phyloP scores from a whole-genome alignment of 2,888 invertebrate species.

The Nemoura dubitans region DNA sequence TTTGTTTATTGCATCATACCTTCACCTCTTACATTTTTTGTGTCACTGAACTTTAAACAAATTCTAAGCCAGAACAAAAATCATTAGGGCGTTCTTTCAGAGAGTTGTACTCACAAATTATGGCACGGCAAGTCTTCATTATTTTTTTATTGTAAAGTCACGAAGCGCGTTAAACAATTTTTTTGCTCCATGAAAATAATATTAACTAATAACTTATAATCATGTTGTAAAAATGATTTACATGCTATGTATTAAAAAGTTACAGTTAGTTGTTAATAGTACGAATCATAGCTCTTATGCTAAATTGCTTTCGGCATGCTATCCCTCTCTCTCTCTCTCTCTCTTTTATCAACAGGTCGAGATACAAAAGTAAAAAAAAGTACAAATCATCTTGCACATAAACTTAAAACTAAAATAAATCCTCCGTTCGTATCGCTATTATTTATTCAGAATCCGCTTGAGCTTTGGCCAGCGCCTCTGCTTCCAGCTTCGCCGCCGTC shows the following conservation, averaged over 20 bases:
- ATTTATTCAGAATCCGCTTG: no score
- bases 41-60: neutral
- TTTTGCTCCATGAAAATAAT: neutral
- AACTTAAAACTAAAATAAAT: no score
- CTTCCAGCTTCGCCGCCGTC: neutral
- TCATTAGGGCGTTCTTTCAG: neutral
- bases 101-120: neutral
- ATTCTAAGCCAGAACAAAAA: neutral
- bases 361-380: no score
- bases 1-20: neutral
- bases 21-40: neutral
- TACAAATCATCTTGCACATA: no score
- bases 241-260: neutral
- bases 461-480: neutral
- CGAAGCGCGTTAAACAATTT: neutral
- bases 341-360: no score
- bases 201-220: neutral
- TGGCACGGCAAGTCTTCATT: neutral
- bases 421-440: no score
- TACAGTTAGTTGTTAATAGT: neutral
- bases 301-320: no score
- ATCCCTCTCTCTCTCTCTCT: no score
- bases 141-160: neutral
- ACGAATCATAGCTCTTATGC: no score
- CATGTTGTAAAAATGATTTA: neutral